Base-by-base conservation (phyloP, 1,140 invertebrate genomes). In the Lucilia cuprina region DNA sequence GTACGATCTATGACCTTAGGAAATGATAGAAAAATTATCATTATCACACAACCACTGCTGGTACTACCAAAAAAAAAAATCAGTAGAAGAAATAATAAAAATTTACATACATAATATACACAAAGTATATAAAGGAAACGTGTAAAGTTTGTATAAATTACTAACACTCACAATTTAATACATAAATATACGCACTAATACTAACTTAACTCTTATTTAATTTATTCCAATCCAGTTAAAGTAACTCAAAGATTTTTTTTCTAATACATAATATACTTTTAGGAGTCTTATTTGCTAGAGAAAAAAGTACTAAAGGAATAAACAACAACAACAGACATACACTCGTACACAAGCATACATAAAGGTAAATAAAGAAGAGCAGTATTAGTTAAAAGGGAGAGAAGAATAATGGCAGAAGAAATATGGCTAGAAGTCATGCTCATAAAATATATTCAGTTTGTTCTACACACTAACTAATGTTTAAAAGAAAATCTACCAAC, bases 371-470 rank as follows among this genome's bases (percentile, higher is more conserved):
- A 34, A 77, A n/a, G 25, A 77, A 41, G 17, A 77, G 41, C 25
- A 30, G 25, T 30, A 41, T 41, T 30, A 30, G 41, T 10, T 41
- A 41, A 41, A 41, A 41, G 41, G 19, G 21, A 35, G 34, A 77
- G 30, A 77, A 47, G 41, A 80, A 49, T 12, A 80, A 41, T 41
- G 10, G 41, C 41, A 7, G 41, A 80, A 30, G 77, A 80, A 50
- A 80, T 80, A 80, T 80, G 77, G 77, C 77, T 80, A 80, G 77
- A 80, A 80, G 77, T 80, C 77, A 80, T 80, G 77, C 77, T 80
- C 77, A 80, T 80, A 80, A 80, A 80, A 80, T 80, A 80, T 47
- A 78, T 78, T 47, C 75, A 9, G 12, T 13, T 14, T 78, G 9
- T 78, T 13, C 75, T 49, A 49, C 41, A 47, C 77, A 80, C 77